Evolutionary conservation across 2,888 invertebrate species (phyloP).

Genomic region (Myopa testacea): DNA sequence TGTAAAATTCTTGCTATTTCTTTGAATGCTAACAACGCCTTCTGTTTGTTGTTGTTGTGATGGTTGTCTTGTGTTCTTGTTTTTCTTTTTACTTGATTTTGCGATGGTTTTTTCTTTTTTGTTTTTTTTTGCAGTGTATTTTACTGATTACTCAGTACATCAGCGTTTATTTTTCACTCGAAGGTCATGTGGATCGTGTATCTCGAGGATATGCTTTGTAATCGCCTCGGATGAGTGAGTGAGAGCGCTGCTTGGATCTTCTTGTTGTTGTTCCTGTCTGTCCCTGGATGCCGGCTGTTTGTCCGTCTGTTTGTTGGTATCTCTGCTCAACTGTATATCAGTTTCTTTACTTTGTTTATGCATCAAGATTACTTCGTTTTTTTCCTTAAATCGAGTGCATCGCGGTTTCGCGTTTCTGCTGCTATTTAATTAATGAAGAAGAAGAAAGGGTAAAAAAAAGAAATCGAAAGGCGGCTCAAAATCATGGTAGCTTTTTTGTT

Average conservation of each 20-base stretch:
- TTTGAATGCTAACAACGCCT: not conserved
- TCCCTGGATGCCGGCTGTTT: no score
- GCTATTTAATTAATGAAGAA: no score
- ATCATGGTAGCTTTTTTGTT: no score
- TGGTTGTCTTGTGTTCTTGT: not conserved
- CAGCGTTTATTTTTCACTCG: not conserved
- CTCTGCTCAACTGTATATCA: not conserved
- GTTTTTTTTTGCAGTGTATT: not conserved
- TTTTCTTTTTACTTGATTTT: not conserved
- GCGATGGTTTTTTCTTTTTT: not conserved
- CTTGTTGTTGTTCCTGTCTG: no score
- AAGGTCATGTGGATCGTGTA: not conserved
- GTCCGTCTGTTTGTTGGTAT: not conserved
- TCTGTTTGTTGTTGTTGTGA: constrained; percentile 20
- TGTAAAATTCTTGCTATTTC: not conserved
- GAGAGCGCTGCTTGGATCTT: no score
- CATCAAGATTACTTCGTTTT: no score
- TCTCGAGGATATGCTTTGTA: not conserved
- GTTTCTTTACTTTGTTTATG: no score
- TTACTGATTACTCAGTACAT: not conserved
- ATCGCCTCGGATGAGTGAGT: not conserved
- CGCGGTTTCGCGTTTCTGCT: no score
- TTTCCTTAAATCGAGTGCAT: no score
- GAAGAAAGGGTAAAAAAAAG: no score
- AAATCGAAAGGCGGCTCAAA: no score